phyloP scores from a whole-genome alignment of 2,888 invertebrate genomes.

The Tineola bisselliella region DNA sequence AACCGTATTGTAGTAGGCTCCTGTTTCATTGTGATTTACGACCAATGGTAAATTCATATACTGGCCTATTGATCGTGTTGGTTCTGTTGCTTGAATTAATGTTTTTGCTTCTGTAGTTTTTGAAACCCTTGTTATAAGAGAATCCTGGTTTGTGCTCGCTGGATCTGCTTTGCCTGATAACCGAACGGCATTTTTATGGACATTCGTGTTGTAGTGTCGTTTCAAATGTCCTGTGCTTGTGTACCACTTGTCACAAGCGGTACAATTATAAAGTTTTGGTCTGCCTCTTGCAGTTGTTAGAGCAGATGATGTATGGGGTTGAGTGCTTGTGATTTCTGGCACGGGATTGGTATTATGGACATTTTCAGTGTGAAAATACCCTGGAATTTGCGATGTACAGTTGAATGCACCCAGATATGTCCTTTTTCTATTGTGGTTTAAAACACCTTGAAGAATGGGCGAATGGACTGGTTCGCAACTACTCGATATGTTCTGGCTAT shows the following conservation, averaged over 20 bases:
- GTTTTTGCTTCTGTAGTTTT: no score
- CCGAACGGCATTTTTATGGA: constrained; percentile 91
- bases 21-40: no score
- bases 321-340: constrained; percentile 72
- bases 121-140: no score
- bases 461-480: no score
- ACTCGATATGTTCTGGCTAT: no score
- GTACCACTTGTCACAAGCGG: constrained; percentile 95
- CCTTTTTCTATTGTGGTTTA: no score
- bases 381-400: background rate
- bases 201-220: constrained; percentile 89
- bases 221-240: constrained; percentile 94
- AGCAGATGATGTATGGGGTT: constrained; percentile 65
- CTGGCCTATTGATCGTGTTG: no score
- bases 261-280: constrained; percentile 92
- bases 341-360: constrained; percentile 23
- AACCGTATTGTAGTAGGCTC: no score
- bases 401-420: background rate
- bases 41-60: no score
- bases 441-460: no score
- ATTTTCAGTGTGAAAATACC: background rate
- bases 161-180: constrained; percentile 88
- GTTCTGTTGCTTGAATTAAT: no score
- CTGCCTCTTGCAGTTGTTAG: constrained; percentile 69
- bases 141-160: no score